Conservation (phyloP, 2,888 invertebrate species). For the Platynereis dumerilii region DNA sequence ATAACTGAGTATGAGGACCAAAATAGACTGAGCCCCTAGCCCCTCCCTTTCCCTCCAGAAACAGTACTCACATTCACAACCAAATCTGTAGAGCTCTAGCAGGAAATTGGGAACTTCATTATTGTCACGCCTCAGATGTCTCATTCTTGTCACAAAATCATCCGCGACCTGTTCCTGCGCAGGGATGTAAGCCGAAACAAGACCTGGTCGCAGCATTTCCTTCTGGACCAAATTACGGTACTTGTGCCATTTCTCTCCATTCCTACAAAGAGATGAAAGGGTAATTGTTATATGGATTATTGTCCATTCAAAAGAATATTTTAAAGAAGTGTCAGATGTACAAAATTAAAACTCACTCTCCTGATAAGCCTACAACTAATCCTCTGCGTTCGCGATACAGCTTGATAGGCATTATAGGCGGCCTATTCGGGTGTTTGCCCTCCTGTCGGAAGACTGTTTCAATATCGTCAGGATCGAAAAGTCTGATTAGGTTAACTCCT, state of each 20-base stretch:
- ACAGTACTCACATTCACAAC: slow-evolving; percentile 27
- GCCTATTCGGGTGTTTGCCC: slow-evolving; percentile 28
- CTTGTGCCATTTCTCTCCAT: slow-evolving; percentile 22
- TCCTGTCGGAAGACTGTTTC: slow-evolving; percentile 32
- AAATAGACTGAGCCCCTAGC: too few relatives aligned
- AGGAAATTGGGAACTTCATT: slow-evolving; percentile 19
- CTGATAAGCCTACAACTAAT: too few relatives aligned
- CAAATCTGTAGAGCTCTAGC: slow-evolving; percentile 22
- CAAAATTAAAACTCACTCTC: too few relatives aligned
- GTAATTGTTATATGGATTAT: too few relatives aligned
- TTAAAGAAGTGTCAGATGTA: too few relatives aligned
- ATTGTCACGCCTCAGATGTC: background rate
- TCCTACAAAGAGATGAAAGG: too few relatives aligned
- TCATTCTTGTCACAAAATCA: slow-evolving; percentile 10
- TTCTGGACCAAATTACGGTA: slow-evolving; percentile 13
- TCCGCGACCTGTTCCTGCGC: slow-evolving; percentile 12
- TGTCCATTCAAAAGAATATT: too few relatives aligned
- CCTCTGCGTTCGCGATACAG: background rate
- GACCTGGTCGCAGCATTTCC: slow-evolving; percentile 10
- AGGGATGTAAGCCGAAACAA: slow-evolving; percentile 13
- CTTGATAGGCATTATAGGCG: slow-evolving; percentile 13
- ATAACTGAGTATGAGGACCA: too few relatives aligned
- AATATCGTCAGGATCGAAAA: slow-evolving; percentile 32
- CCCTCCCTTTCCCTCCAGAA: too few relatives aligned
- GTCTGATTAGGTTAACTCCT: slow-evolving; percentile 1